Base-by-base conservation (phyloP, 2,888 invertebrate genomes). In the Boloria selene region DNA sequence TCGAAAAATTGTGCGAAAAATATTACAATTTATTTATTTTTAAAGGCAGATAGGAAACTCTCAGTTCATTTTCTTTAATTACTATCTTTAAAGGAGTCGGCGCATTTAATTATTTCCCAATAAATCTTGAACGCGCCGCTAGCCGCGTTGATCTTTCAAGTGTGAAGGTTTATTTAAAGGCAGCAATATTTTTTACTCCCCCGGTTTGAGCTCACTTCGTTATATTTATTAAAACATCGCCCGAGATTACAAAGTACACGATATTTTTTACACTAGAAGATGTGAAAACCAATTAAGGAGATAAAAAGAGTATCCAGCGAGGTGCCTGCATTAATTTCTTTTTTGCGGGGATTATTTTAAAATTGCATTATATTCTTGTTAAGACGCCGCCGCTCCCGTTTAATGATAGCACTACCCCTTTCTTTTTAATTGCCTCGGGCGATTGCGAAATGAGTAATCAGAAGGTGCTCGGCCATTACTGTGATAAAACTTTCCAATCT, bases 201-300 rank as follows among this genome's bases (percentile, higher is more conserved):
- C 84, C 80, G 75, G 72, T 74, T 76, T 73, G 76, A 75, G 81
- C 80, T 88, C 88, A 91, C 91, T 91, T 90, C 90, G 91, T 92
- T 91, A 92, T 91, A 91, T 92, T 92, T 91, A 91, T 91, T 92
- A 91, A 92, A 92, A 91, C 91, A 92, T 89, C 91, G 86, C 85
- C 90, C 86, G 88, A 91, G 92, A 92, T 92, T 92, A 91, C 89
- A 89, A 89, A 90, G 90, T 90, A 90, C 89, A 90, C 86, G 90
- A 91, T 91, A 91, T 91, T 92, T 90, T 91, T 91, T 91, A 87
- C 87, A 91, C 88, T 85, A 87, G 85, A 88, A 92, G 92, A 92
- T 92, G 92, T 92, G 91, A 92, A 92, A 92, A 92, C 91, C 92
- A 92, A 92, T 92, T 92, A 92, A 92, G 89, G 86, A 92, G 92